Evolutionary conservation across 2,797 vertebrate species (phyloP), one percentile per base, ranked within the genome.

Genomic region (Acrocephalus scirpaceus): DNA sequence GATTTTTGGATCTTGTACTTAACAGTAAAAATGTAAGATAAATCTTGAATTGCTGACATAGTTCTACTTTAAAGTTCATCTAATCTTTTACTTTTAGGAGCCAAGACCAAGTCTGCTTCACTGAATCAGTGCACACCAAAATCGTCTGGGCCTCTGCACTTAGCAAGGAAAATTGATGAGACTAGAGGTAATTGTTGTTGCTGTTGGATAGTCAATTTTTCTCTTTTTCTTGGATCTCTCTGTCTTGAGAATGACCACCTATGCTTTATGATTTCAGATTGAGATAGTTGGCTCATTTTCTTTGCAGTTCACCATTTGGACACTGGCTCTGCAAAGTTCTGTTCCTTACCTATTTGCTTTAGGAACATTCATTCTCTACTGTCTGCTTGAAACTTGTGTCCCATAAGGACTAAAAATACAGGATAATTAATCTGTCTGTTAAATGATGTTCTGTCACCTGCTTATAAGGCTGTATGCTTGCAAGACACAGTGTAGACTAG

Each of bases 111-210:
- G 15, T 65, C 92, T 74, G 34, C 87, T 91, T 88, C 71, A 17
- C 64, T 92, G 70, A 97, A n/a, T 81, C 96, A 92, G 45, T 91
- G 94, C 64, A 29, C 32, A 38, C 83, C 94, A 81, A 97, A 96
- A 79, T 93, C 95, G 13, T 32, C 90, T 34, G 96, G 94, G 16
- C 38, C 94, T 9, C 48, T 96, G 54, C 64, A 93, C 57, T 62
- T 86, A 10, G 38, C 85, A 48, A 97, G 78, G 51, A 96, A 93
- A 95, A 57, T 66, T 45, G 38, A 32, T 64, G 96, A 97, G 38
- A 34, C 76, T 45, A 95, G 92, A 96, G 87, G 93, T 89, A 97
- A 77, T 76, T 34, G 64, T n/a, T n/a, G n/a, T n/a, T n/a, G 13
- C 57, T 74, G 12, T 56, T 86, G 54, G n/a, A 44, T 86, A 83